phyloP scores from a whole-genome alignment of 2,888 invertebrate genomes.

The Parascotia fuliginaria region DNA sequence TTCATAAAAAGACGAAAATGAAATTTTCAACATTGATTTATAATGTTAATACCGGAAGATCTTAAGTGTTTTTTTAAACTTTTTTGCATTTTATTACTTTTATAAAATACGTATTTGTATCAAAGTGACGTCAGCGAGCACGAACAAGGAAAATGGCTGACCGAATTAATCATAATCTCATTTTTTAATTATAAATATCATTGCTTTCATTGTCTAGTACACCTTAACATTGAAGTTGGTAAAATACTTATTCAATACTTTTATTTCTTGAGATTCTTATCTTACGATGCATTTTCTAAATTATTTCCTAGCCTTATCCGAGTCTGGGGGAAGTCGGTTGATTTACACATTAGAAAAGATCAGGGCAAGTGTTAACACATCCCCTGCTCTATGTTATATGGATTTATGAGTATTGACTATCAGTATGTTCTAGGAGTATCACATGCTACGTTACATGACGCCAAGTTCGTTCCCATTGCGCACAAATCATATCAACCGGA shows the following conservation, averaged over 20 bases:
- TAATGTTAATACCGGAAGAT: conserved; percentile 76
- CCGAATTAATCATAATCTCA: conserved; percentile 66
- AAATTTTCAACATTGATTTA: conserved; percentile 76
- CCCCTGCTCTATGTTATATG: conserved; percentile 21
- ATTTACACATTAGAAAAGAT: conserved; percentile 45
- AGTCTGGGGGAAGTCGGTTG: conserved; percentile 73
- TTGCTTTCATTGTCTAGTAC: conserved; percentile 81
- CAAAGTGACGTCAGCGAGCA: conserved; percentile 82
- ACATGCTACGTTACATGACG: conserved; percentile 76
- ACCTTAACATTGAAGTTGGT: conserved; percentile 78
- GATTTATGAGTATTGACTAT: conserved; percentile 62
- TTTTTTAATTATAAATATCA: conserved; percentile 80
- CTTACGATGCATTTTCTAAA: conserved; percentile 82
- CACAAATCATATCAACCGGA: conserved; percentile 32
- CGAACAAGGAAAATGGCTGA: conserved; percentile 78
- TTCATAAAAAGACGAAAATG: conserved; percentile 80
- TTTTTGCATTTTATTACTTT: conserved; percentile 67
- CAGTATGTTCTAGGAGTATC: conserved; percentile 77
- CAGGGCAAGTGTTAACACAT: conserved; percentile 38
- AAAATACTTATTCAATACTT: conserved; percentile 85
- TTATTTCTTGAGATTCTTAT: conserved; percentile 76
- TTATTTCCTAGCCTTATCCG: conserved; percentile 75
- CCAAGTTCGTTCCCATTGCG: conserved; percentile 72
- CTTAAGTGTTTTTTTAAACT: conserved; percentile 74
- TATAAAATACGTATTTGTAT: conserved; percentile 84